Evolutionary conservation across 2,113 vertebrate species (phyloP).

Genomic region (Anarrhichthys ocellatus): DNA sequence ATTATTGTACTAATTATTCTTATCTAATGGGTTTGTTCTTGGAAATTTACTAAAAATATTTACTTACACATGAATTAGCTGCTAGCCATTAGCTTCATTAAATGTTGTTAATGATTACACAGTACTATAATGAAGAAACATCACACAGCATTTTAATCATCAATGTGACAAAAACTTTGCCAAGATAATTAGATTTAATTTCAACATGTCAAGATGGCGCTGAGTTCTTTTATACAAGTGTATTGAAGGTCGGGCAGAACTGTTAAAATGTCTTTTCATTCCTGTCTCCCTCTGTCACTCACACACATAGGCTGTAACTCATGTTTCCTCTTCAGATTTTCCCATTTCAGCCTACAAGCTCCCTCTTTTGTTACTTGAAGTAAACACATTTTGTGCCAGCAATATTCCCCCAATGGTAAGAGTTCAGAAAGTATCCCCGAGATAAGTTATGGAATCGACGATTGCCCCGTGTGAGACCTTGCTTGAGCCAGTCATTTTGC

Average conservation of each 20-base stretch:
- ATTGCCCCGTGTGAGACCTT: conserved; percentile 21
- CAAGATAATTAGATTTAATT: conserved; percentile 15
- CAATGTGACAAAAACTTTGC: background rate
- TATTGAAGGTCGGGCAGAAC: background rate
- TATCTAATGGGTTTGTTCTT: background rate
- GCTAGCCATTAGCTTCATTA: background rate
- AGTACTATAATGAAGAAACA: background rate
- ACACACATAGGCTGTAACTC: conserved; percentile 18
- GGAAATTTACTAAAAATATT: conserved; percentile 7
- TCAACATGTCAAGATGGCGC: background rate
- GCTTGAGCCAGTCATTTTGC: conserved; percentile 39
- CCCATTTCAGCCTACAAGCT: conserved; percentile 28
- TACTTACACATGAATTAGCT: background rate
- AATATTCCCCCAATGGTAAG: conserved; percentile 29
- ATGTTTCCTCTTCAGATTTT: conserved; percentile 26
- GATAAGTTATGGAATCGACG: conserved; percentile 52
- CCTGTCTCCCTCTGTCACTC: conserved; percentile 17
- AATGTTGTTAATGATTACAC: background rate
- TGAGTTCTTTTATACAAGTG: background rate
- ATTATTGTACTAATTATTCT: background rate
- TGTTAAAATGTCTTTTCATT: conserved; percentile 13
- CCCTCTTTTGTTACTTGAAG: conserved; percentile 39
- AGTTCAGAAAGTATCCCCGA: conserved; percentile 44
- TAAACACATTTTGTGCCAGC: conserved; percentile 56
- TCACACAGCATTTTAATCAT: background rate